Evolutionary conservation across 1,140 invertebrate genomes (phyloP), one percentile per base, ranked within the genome.

Genomic region (Pseudomyrmex sp.): DNA sequence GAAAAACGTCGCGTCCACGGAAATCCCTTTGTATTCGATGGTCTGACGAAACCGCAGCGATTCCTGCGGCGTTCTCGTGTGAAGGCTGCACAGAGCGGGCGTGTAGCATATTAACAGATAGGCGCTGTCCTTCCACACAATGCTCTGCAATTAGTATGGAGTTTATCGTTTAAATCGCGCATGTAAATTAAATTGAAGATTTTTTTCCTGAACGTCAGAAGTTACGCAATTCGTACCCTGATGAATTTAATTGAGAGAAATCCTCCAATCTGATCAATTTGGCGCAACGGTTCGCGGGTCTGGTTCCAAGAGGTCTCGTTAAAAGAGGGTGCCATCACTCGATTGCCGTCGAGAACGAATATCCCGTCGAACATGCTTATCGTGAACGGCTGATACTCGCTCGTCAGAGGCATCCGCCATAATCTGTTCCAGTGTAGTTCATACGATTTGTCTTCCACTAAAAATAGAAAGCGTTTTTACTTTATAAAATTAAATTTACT

Each of bases 1-100:
- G 48, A 92, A 91, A 50, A 92, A 92, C 20, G 13, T 86, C 5
- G 91, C 92, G 35, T 92, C 91, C 10, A 83, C 74, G 2, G 88
- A 82, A 1, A 52, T 65, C 48, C 58, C 82, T 8, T 48, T 66
- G 26, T 86, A 54, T 15, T 46, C 23, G 26, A 90, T 88, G 1
- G 58, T 89, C 4, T 92, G 91, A 12, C 80, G 63, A 20, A 83
- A 68, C 56, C 44, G 66, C 26, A 92, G 63, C 5, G 61, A 26
- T 0, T 59, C 52, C 63, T 83, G 68, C 2, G 72, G 56, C 0
- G 58, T 61, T 20, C 73, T 66, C 18, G 88, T 89, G 23, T 91
- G 86, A 10, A 91, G 20, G n/a, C 0, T 82, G 56, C 91, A 92
- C 7, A 65, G 18, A 15, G 26, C 20, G 2, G 18, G 44, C 23